Conservation (phyloP, 2,888 invertebrate genomes). For the Meganola albula region DNA sequence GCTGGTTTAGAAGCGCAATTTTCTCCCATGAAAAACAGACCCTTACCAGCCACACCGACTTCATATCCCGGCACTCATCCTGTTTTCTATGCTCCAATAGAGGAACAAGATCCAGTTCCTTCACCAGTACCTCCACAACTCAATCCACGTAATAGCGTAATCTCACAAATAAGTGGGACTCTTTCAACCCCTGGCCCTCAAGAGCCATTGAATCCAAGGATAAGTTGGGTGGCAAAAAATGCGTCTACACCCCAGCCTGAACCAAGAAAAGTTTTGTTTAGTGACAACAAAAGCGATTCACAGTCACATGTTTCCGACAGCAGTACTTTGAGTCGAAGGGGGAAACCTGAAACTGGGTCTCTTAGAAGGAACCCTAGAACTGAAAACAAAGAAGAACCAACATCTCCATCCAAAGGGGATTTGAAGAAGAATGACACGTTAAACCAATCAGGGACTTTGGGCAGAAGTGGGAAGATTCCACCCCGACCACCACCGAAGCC, state of each 20-base stretch:
- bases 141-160: slow-evolving; percentile 68
- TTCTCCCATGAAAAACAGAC: slow-evolving; percentile 80
- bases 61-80: slow-evolving; percentile 62
- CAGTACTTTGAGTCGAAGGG: slow-evolving; percentile 63
- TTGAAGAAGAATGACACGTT: slow-evolving; percentile 53
- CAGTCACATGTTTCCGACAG: slow-evolving; percentile 55
- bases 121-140: slow-evolving; percentile 66
- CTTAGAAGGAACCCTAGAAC: slow-evolving; percentile 55
- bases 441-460: slow-evolving; percentile 67
- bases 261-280: slow-evolving; percentile 59
- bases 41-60: slow-evolving; percentile 80
- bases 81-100: slow-evolving; percentile 72
- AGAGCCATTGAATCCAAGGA: slow-evolving; percentile 66
- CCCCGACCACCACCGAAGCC: slow-evolving; percentile 91
- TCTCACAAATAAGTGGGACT: slow-evolving; percentile 70
- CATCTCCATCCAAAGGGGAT: slow-evolving; percentile 62
- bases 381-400: slow-evolving; percentile 51
- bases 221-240: slow-evolving; percentile 72
- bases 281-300: slow-evolving; percentile 53
- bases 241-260: slow-evolving; percentile 69
- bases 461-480: slow-evolving; percentile 82
- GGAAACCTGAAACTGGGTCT: slow-evolving; percentile 74
- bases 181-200: slow-evolving; percentile 70
- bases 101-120: slow-evolving; percentile 72
- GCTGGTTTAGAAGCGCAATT: slow-evolving; percentile 74